A percentile compares a stretch with the other conserved stretches of the same genome.
phyloP scores from a whole-genome alignment of 2,113 vertebrate species.

The Rallus limicola region DNA sequence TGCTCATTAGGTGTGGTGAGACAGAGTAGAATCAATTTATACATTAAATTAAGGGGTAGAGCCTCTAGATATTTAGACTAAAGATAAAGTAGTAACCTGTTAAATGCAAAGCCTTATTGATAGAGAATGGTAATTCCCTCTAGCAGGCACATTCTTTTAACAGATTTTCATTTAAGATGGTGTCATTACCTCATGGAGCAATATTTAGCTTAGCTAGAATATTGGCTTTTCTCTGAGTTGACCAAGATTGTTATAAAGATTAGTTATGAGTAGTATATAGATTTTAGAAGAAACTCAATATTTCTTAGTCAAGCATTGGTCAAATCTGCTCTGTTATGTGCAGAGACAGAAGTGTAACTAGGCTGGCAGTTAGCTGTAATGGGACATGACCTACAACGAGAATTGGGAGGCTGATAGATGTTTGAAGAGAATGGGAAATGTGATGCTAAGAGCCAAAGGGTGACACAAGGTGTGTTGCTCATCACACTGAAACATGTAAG shows the following conservation, averaged over 20 bases:
- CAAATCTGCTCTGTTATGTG: not conserved
- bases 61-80: conserved; percentile 24
- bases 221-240: not conserved
- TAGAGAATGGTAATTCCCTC: not conserved
- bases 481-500: not conserved
- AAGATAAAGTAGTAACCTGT: conserved; percentile 26
- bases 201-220: not conserved
- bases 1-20: conserved; percentile 14
- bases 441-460: not conserved
- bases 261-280: not conserved
- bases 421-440: not conserved
- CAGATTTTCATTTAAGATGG: conserved; percentile 26
- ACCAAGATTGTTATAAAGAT: not conserved
- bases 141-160: not conserved
- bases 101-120: conserved; percentile 9
- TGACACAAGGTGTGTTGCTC: not conserved
- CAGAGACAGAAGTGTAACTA: not conserved
- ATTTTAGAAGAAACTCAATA: not conserved
- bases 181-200: not conserved
- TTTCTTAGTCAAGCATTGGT: not conserved
- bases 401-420: not conserved
- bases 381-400: not conserved
- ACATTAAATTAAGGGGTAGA: conserved; percentile 48
- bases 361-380: not conserved
- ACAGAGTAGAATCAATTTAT: conserved; percentile 47